Conservation (phyloP, 1,140 invertebrate species). For the Hypsibius dujardini region DNA sequence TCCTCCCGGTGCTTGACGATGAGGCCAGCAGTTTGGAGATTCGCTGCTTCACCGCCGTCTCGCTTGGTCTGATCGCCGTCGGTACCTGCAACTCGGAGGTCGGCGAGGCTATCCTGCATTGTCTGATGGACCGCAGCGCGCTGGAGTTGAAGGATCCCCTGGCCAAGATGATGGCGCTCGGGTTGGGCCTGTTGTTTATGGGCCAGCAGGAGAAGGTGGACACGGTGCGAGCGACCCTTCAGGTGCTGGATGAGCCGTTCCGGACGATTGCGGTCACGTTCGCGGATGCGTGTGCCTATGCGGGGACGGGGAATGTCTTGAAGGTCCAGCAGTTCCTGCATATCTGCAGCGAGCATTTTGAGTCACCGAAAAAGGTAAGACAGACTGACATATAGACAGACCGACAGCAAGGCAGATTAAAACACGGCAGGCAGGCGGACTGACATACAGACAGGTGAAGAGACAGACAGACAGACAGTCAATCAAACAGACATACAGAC, state of each 20-base stretch:
- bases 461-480: too few species aligned
- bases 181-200: constrained; percentile 73
- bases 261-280: constrained; percentile 80
- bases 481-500: too few species aligned
- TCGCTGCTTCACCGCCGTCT: constrained; percentile 62
- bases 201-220: constrained; percentile 74
- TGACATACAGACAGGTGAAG: too few species aligned
- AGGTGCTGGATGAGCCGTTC: constrained; percentile 75
- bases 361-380: too few species aligned
- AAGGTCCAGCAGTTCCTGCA: constrained; percentile 92
- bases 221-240: constrained; percentile 72
- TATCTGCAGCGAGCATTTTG: constrained; percentile 95
- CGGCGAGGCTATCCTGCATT: constrained; percentile 63
- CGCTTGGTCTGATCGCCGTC: constrained; percentile 84
- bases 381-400: too few species aligned
- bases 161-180: constrained; percentile 73
- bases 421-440: too few species aligned
- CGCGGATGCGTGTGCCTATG: constrained; percentile 94
- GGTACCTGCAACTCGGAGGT: constrained; percentile 88
- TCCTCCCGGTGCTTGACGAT: constrained; percentile 69
- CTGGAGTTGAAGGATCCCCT: constrained; percentile 64
- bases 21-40: constrained; percentile 70
- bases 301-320: constrained; percentile 93
- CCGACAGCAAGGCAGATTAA: too few species aligned
- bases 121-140: constrained; percentile 57